Evolutionary conservation across 2,888 invertebrate species (phyloP).

Genomic region (Tethea ocularis): DNA sequence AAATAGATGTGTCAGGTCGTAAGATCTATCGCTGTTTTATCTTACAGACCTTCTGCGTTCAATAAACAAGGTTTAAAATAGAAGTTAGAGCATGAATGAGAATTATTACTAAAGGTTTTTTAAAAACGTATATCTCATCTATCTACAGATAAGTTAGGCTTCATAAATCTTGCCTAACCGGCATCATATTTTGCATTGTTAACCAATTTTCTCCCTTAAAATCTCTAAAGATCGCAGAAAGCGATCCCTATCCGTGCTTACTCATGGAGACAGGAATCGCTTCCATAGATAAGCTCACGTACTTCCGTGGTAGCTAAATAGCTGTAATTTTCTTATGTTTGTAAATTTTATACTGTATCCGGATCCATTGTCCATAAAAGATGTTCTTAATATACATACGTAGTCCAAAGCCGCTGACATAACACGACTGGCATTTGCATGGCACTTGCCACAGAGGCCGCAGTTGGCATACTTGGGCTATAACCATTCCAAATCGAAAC

Average conservation of each 20-base stretch:
- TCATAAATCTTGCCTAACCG: too few relatives aligned
- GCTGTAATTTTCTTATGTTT: too few relatives aligned
- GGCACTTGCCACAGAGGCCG: not conserved
- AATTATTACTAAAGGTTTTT: not conserved
- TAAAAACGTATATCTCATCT: too few relatives aligned
- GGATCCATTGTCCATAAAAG: not conserved
- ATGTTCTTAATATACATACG: not conserved
- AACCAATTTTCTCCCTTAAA: too few relatives aligned
- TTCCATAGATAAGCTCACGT: not conserved
- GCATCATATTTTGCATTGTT: too few relatives aligned
- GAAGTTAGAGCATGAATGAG: not conserved
- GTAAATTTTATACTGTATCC: not conserved
- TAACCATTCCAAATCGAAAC: not conserved
- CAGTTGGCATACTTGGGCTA: not conserved
- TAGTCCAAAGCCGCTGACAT: not conserved
- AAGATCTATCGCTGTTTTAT: not conserved
- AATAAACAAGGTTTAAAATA: not conserved
- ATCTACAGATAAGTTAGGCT: too few relatives aligned
- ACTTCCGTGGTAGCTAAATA: not conserved
- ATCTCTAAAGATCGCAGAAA: too few relatives aligned
- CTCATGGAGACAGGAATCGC: too few relatives aligned
- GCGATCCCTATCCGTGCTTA: too few relatives aligned
- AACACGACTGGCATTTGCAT: not conserved
- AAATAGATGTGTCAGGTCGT: not conserved
- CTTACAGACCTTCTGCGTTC: not conserved